Percentiles rank a stretch among this genome's conserved stretches.
phyloP scores from a whole-genome alignment of 2,797 vertebrate genomes.

The Lemur catta region DNA sequence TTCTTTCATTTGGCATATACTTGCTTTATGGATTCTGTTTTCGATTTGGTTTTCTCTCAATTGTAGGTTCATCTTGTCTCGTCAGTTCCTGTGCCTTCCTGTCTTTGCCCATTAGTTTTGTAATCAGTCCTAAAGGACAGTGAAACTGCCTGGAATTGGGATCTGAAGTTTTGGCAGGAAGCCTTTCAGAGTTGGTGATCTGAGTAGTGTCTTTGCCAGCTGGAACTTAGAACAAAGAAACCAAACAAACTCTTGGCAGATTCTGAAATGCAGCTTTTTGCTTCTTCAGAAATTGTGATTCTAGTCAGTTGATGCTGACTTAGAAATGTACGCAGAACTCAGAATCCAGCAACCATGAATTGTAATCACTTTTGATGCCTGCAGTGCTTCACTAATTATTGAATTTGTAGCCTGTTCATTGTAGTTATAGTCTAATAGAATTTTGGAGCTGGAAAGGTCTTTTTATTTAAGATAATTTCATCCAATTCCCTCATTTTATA shows the following conservation, averaged over 20 bases:
- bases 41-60: neutral
- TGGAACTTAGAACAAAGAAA: conserved; percentile 79
- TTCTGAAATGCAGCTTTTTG: conserved; percentile 66
- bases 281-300: conserved; percentile 60
- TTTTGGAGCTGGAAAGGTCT: neutral
- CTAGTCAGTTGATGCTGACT: conserved; percentile 60
- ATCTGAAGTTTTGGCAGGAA: conserved; percentile 66
- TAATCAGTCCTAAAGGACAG: neutral
- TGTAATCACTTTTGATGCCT: neutral
- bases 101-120: neutral
- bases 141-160: conserved; percentile 43
- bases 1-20: neutral
- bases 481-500: neutral
- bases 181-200: conserved; percentile 71
- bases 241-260: conserved; percentile 64
- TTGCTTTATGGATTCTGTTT: neutral
- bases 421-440: neutral
- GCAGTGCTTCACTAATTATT: neutral
- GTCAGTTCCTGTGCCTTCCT: neutral
- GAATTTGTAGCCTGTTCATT: neutral
- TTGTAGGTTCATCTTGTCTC: neutral
- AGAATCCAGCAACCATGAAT: neutral
- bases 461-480: conserved; percentile 21
- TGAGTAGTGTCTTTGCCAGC: conserved; percentile 74
- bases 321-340: neutral